Evolutionary conservation across 2,888 invertebrate genomes (phyloP).

Genomic region (Drosophila antonietae): DNA sequence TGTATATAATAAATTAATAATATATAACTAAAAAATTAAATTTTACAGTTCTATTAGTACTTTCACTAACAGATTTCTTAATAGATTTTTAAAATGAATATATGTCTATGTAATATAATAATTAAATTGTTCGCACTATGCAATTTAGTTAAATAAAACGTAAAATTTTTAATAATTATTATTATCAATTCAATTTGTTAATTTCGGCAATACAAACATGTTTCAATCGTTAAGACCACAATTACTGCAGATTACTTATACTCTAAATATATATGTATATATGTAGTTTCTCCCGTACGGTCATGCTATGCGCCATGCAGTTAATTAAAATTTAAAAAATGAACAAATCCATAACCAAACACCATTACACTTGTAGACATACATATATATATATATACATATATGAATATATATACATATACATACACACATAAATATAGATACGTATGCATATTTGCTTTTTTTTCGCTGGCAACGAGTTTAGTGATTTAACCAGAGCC

Average conservation of each 20-base stretch:
- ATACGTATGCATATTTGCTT: conserved; percentile 1
- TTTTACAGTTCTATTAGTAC: too few relatives aligned
- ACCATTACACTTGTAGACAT: background rate
- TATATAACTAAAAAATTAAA: too few relatives aligned
- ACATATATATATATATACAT: background rate
- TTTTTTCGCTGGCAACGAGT: conserved; percentile 1
- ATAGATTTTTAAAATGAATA: too few relatives aligned
- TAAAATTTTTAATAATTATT: conserved; percentile 10
- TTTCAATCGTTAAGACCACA: background rate
- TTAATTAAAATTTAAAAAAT: conserved; percentile 18
- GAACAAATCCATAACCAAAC: conserved; percentile 13
- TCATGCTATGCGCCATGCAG: background rate
- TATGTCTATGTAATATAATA: background rate
- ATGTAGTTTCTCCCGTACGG: background rate
- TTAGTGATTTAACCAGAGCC: background rate
- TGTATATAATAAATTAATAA: too few relatives aligned
- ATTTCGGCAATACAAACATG: conserved; percentile 1
- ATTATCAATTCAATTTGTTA: conserved; percentile 7
- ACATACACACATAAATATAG: background rate
- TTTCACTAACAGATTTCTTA: too few relatives aligned
- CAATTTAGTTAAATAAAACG: background rate
- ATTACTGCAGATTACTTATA: conserved; percentile 10
- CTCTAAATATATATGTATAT: background rate
- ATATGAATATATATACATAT: background rate
- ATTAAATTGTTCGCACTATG: background rate